Evolutionary conservation across 2,113 vertebrate species (phyloP), one percentile per base, ranked within the genome.

Genomic region (Myiozetetes cayanensis): DNA sequence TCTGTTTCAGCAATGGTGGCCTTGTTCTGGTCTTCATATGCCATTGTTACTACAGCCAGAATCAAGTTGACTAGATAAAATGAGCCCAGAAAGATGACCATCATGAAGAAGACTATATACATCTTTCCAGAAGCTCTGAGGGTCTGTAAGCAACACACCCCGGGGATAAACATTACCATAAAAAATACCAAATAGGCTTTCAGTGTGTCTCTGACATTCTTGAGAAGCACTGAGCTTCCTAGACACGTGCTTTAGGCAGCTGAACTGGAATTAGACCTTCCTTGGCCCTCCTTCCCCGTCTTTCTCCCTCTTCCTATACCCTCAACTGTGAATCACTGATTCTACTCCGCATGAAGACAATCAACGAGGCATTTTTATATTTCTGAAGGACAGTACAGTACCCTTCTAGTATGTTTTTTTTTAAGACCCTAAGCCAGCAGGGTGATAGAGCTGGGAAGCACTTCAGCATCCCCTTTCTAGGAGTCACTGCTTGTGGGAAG

Each of bases 41-140:
- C 99, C 99, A 99, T 99, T 39, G 99, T 99, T 31, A 99, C 99
- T 92, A 99, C 99, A 8, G 99, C 99, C 97, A 99, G 96, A 98
- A 99, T 99, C 93, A 99, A 97, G 96, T 99, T 99, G 92, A 99
- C 98, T 96, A 99, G 97, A 97, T 99, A 99, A 98, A 99, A 99
- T 39, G 99, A 99, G 47, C 99, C 99, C 97, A 99, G 98, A 97
- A 99, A 99, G 96, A 99, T 99, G 95, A 99, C 99, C 90, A 99
- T 97, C 93, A 99, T 98, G 20, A 99, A 99, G 89, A 99, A 99
- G 94, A 99, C 78, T 98, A 99, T 98, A 95, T 99, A 99, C 31
- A 99, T 98, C 97, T 99, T 99, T 46, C 99, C 99, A 14, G 99
- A 98, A 8, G 99, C 98, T 72, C 99, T 98, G 93, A 99, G 98